These are phyloP conservation scores for Andrena flavipes DNA, from an alignment of 2,888 invertebrate species.

Conservation along the genomic window DNA sequence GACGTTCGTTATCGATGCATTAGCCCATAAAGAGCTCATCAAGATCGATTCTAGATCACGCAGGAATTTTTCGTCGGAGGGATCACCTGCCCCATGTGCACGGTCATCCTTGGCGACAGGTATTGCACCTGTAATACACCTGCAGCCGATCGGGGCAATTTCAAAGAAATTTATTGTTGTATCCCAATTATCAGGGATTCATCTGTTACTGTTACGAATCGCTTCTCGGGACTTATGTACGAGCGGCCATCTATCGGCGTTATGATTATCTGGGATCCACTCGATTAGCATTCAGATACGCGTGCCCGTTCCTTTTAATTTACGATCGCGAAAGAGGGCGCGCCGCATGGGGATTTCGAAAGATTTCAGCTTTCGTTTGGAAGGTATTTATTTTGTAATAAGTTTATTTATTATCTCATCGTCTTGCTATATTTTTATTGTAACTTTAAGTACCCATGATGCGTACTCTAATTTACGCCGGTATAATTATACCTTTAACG, in stretches of 20 bases:
- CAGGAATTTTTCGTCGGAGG: conserved; percentile 48
- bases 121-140: conserved; percentile 73
- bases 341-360: background rate
- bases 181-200: conserved; percentile 54
- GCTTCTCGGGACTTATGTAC: conserved; percentile 26
- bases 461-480: background rate
- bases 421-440: background rate
- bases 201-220: conserved; percentile 49
- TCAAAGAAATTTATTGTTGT: conserved; percentile 61
- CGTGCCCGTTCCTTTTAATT: background rate
- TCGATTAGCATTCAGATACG: conserved; percentile 9
- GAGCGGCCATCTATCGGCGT: background rate
- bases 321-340: background rate
- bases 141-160: conserved; percentile 64
- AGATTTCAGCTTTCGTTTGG: background rate
- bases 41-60: conserved; percentile 67
- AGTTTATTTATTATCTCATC: background rate
- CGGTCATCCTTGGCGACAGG: conserved; percentile 65
- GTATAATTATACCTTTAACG: background rate
- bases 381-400: background rate
- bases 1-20: conserved; percentile 45
- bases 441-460: background rate
- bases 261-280: conserved; percentile 26
- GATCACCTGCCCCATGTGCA: conserved; percentile 71
- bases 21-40: conserved; percentile 51